A percentile compares a stretch with the other conserved stretches of the same genome.
Conservation (phyloP, 1,140 invertebrate genomes). For the Marisa cornuarietis region DNA sequence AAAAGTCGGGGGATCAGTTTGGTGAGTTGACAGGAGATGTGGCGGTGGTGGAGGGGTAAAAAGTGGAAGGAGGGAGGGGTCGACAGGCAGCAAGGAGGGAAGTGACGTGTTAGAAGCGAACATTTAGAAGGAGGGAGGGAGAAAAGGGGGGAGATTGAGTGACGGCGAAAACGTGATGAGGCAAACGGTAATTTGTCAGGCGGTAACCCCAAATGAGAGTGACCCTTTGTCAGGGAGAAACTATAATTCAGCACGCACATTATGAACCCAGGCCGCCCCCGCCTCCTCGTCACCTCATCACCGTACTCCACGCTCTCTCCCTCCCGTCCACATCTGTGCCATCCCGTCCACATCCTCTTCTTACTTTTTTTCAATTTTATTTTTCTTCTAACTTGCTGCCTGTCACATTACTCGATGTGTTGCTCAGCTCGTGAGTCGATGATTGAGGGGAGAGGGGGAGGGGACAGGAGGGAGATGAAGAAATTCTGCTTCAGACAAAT, state of each 20-base stretch:
- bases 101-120: background rate
- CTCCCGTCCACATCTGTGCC: background rate
- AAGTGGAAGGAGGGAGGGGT: background rate
- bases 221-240: slow-evolving; percentile 5
- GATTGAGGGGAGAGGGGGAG: background rate
- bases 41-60: background rate
- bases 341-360: background rate
- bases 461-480: background rate
- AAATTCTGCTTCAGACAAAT: background rate
- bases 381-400: background rate
- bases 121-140: too few species aligned
- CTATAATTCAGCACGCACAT: slow-evolving; percentile 7
- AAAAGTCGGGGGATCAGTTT: too few species aligned
- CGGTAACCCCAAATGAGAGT: background rate
- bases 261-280: too few species aligned
- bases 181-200: slow-evolving; percentile 6
- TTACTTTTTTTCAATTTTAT: background rate
- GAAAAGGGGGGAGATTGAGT: too few species aligned
- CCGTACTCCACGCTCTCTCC: background rate
- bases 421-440: background rate
- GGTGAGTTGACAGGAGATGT: background rate
- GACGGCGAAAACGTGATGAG: background rate
- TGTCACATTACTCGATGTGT: background rate
- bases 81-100: background rate
- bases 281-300: too few species aligned